phyloP scores from a whole-genome alignment of 2,888 invertebrate genomes.

The Nemurella pictetii region DNA sequence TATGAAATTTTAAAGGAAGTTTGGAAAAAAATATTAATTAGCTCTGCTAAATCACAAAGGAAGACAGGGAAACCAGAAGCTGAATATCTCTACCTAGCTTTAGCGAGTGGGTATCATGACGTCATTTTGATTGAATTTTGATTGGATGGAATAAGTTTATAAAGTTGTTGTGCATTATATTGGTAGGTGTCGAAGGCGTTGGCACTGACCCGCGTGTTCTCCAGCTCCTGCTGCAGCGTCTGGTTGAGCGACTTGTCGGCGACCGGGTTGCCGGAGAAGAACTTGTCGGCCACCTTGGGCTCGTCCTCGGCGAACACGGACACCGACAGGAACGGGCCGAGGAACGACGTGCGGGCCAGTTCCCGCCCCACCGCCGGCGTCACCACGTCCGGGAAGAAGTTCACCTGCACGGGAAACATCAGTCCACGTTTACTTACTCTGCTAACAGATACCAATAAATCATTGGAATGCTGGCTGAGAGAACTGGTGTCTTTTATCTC shows the following conservation, averaged over 20 bases:
- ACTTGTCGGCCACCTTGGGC: constrained; percentile 81
- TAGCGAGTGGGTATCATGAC: no score
- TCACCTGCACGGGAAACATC: constrained; percentile 52
- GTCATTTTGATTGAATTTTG: no score
- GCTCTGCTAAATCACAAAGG: no score
- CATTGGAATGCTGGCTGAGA: no score
- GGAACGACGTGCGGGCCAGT: constrained; percentile 78
- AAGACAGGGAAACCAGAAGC: no score
- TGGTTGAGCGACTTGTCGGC: constrained; percentile 69
- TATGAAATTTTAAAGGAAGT: not conserved
- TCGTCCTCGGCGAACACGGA: constrained; percentile 94
- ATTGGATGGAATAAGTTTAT: no score
- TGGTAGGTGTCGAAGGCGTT: not conserved
- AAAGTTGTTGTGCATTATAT: no score
- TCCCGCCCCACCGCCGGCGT: constrained; percentile 79
- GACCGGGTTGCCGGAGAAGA: constrained; percentile 60
- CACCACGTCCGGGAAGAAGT: constrained; percentile 76
- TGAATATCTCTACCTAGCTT: no score
- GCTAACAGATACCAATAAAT: no score
- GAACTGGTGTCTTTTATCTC: no score
- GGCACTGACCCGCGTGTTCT: constrained; percentile 65
- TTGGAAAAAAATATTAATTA: no score
- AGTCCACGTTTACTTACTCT: no score
- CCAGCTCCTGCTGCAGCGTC: constrained; percentile 77
- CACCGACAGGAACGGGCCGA: constrained; percentile 90